These are phyloP conservation scores for Orchesellides sinensis DNA, from an alignment of 2,888 invertebrate genomes.

Conservation along the genomic window DNA sequence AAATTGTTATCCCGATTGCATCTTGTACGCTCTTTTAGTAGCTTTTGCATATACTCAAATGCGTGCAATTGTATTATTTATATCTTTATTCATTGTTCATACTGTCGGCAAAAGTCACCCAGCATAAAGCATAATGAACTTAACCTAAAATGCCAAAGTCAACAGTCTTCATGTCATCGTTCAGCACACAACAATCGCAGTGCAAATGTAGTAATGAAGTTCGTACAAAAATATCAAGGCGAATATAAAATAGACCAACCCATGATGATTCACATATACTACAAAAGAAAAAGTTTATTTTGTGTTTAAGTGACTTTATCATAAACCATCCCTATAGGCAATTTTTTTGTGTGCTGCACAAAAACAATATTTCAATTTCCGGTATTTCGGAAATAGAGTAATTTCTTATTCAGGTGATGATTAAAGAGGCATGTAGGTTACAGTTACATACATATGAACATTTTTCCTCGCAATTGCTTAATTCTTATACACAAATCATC, in stretches of 20 bases:
- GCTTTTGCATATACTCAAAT: neutral
- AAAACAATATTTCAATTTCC: constrained; percentile 2
- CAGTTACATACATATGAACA: constrained; percentile 28
- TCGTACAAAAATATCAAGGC: constrained; percentile 9
- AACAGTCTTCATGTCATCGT: constrained; percentile 25
- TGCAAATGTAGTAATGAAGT: neutral
- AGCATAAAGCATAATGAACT: constrained; percentile 56
- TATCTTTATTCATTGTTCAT: neutral
- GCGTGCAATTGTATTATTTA: neutral
- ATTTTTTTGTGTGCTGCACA: neutral
- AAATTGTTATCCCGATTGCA: constrained; percentile 41
- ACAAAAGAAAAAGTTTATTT: neutral
- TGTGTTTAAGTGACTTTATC: neutral
- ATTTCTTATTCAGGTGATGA: neutral
- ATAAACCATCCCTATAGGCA: neutral
- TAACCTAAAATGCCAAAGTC: constrained; percentile 53
- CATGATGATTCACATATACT: neutral
- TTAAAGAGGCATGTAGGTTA: constrained; percentile 11
- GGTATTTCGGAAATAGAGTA: neutral
- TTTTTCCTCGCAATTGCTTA: no score
- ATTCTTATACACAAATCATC: neutral
- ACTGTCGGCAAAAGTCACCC: constrained; percentile 21
- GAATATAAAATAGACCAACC: constrained; percentile 2
- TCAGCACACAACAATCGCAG: neutral
- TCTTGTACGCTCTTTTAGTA: constrained; percentile 3